Conservation (phyloP, 2,797 vertebrate species). For the Sylvia borin region DNA sequence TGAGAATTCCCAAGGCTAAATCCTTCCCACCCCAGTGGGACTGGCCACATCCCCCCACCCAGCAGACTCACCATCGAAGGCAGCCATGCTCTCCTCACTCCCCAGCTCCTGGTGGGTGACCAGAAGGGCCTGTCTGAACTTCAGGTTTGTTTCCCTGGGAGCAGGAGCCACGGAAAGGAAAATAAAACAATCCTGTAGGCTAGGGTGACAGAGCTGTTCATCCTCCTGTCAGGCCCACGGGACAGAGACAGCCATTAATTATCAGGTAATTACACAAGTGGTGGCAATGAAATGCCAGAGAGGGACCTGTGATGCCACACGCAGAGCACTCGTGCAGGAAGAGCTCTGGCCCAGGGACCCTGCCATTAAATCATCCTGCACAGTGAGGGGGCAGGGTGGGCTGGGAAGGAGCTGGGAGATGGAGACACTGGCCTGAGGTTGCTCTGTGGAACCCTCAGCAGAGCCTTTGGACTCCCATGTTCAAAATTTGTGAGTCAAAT, state of each 20-base stretch:
- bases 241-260: background rate
- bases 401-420: background rate
- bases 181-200: background rate
- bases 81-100: constrained; percentile 73
- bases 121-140: constrained; percentile 86
- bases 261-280: background rate
- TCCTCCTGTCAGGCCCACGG: background rate
- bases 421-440: background rate
- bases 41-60: rapidly evolving
- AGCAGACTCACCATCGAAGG: constrained; percentile 84
- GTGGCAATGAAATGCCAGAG: background rate
- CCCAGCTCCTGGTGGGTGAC: constrained; percentile 81
- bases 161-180: background rate
- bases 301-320: background rate
- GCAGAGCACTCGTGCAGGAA: background rate
- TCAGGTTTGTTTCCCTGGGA: constrained; percentile 91
- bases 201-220: background rate
- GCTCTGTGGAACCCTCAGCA: background rate
- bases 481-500: background rate
- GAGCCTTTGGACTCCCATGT: background rate
- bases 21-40: rapidly evolving
- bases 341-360: background rate
- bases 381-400: rapidly evolving
- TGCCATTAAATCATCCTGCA: background rate
- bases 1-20: background rate